Evolutionary conservation across 1,140 invertebrate species (phyloP), one percentile per base, ranked within the genome.

Genomic region (Drosophila nasuta): DNA sequence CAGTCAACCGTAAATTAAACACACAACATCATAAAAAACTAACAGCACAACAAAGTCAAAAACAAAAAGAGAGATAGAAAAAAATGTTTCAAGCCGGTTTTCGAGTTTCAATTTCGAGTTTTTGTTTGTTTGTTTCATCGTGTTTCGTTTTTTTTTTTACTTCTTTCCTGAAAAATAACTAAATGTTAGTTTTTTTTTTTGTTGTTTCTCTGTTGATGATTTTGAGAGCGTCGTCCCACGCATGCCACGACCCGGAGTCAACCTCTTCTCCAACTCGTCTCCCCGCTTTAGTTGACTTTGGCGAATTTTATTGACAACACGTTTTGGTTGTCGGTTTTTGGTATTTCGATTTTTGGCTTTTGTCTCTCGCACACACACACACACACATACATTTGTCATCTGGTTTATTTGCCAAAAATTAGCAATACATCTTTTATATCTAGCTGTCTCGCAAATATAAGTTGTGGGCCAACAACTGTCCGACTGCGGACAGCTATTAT

Each of bases 401-500:
- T 69, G 58, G 58, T 64, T 75, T 64, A 58, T 63, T 51, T 58
- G 56, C 59, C 56, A 70, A 59, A 65, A 71, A 71, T 75, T 75
- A 60, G 73, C 66, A 59, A 71, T 60, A 49, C 28, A 64, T 63
- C 52, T 48, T 57, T 58, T 56, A 35, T 73, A 49, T 63, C 49
- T 28, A 10, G 15, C 35, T 41, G 54, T 41, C 54, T 25, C 20
- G 20, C 20, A 25, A 0, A 30, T 54, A 54, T 54, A 54, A 54
- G 28, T 54, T 54, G 33, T 45, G 48, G 25, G 13, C 5, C 51
- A 30, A 8, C 33, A 33, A 17, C 45, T 60, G 33, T 51, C 33
- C 17, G 20, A 15, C 17, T 45, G 52, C 15, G 46, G 46, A 28
- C 60, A 52, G 49, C 59, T 45, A 46, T 69, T 63, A 75, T 57